phyloP scores from a whole-genome alignment of 2,888 invertebrate genomes.

The Atrina japonica region DNA sequence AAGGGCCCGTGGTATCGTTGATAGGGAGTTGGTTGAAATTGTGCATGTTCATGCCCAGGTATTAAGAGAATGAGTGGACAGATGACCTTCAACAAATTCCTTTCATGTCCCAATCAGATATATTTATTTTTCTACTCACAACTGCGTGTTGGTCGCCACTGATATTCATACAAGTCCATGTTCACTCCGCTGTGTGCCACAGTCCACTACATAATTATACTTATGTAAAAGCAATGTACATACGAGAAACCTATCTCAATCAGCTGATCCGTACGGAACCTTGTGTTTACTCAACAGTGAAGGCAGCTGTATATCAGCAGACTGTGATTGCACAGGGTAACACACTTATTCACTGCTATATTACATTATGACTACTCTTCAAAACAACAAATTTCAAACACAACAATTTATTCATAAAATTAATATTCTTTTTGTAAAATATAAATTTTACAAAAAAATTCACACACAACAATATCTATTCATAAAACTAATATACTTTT shows the following conservation, averaged over 20 bases:
- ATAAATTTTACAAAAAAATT: too few relatives aligned
- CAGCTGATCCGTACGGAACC: constrained; percentile 21
- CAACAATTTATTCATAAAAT: too few relatives aligned
- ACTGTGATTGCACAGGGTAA: constrained; percentile 16
- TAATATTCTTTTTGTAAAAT: too few relatives aligned
- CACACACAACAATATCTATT: too few relatives aligned
- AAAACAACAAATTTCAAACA: too few relatives aligned
- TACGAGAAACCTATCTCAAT: constrained; percentile 15
- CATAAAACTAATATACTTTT: too few relatives aligned
- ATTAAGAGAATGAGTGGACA: constrained; percentile 12
- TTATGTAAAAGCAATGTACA: constrained; percentile 7
- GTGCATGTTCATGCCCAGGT: not conserved
- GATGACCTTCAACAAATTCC: constrained; percentile 3
- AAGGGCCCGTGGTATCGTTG: constrained; percentile 1
- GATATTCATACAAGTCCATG: constrained; percentile 11
- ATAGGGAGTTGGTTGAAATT: constrained; percentile 1
- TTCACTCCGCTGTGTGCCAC: constrained; percentile 5
- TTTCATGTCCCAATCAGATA: constrained; percentile 1
- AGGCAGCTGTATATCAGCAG: constrained; percentile 14
- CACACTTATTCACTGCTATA: too few relatives aligned
- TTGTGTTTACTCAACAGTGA: constrained; percentile 15
- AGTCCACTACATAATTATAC: not conserved
- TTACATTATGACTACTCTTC: too few relatives aligned
- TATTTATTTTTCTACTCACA: constrained; percentile 12
- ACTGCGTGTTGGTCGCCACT: not conserved